Evolutionary conservation across 2,797 vertebrate species (phyloP).

Genomic region (Buceros bicornis): DNA sequence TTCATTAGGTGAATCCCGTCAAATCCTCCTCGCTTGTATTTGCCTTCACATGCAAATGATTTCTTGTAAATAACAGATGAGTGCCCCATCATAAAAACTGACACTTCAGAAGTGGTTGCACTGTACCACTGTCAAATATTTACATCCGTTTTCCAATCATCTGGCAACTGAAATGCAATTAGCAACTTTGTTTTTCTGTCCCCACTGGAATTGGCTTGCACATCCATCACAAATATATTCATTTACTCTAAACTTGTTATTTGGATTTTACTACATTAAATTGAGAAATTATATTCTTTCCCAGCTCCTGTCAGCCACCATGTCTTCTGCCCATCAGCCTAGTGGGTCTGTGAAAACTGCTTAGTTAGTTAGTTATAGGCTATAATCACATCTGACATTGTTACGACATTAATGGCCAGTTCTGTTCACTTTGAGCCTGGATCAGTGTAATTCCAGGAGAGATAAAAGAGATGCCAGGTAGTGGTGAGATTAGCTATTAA

Average conservation of each 20-base stretch:
- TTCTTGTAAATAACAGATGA: not conserved
- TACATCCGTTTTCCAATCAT: not conserved
- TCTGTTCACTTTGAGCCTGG: not conserved
- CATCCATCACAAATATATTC: not conserved
- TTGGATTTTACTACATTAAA: not conserved
- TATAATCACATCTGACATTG: not conserved
- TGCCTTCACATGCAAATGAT: not conserved
- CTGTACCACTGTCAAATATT: not conserved
- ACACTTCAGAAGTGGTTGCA: not conserved
- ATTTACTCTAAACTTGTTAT: not conserved
- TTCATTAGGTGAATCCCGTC: not conserved
- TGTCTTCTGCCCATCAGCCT: not conserved
- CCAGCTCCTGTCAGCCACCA: not conserved
- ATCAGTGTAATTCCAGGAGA: not conserved
- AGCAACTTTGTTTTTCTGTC: not conserved
- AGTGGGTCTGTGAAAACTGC: not conserved
- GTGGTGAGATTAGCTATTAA: not conserved
- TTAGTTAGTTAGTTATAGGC: not conserved
- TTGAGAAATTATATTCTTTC: not conserved
- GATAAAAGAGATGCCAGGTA: not conserved
- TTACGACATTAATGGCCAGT: not conserved
- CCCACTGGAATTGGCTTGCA: not conserved
- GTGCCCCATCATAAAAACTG: not conserved
- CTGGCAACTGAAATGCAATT: not conserved
- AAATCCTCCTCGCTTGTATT: not conserved